phyloP scores from a whole-genome alignment of 2,113 vertebrate species.

The Alethe diademata region DNA sequence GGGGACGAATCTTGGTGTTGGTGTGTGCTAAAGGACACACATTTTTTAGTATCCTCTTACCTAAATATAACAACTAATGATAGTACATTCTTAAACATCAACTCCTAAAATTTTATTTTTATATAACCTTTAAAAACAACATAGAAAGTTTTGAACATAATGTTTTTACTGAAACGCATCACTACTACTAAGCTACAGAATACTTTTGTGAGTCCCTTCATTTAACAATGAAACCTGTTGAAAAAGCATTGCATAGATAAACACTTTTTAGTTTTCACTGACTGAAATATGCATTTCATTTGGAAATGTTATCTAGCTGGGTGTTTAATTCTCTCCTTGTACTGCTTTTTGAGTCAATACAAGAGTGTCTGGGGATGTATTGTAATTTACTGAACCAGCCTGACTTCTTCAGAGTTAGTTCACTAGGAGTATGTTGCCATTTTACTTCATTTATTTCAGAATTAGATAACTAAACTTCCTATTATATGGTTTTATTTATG shows the following conservation, averaged over 20 bases:
- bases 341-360: neutral
- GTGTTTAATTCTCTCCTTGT: neutral
- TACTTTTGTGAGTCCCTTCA: neutral
- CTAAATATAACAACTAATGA: neutral
- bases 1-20: neutral
- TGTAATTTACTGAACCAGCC: neutral
- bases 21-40: neutral
- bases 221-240: neutral
- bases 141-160: neutral
- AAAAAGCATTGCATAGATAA: neutral
- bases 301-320: neutral
- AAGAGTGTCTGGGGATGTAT: neutral
- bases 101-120: neutral
- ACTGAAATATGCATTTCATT: neutral
- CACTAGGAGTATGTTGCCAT: neutral
- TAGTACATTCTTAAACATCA: neutral
- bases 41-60: neutral
- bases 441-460: neutral
- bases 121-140: neutral
- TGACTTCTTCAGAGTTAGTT: neutral
- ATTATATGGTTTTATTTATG: neutral
- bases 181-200: neutral
- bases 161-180: neutral
- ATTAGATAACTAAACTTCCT: neutral
- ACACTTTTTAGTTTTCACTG: neutral